phyloP scores from a whole-genome alignment of 2,888 invertebrate species.

The Drosophila histrio region DNA sequence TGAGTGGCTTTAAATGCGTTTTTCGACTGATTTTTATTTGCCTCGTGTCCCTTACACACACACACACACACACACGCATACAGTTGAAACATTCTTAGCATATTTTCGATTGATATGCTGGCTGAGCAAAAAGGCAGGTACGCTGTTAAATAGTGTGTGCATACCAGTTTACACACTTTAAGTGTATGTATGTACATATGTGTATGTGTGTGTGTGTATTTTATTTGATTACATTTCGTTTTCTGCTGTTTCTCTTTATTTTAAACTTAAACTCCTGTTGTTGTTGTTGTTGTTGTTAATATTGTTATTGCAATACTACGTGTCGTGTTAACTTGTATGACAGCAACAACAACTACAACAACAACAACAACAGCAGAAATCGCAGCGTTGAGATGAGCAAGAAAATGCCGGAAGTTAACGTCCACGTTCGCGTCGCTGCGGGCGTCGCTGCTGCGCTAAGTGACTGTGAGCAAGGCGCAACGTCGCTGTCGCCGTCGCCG shows the following conservation, averaged over 20 bases:
- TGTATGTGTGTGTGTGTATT: conserved; percentile 5
- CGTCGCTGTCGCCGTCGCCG: too few relatives aligned
- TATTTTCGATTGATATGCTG: conserved; percentile 62
- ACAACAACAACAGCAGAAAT: conserved; percentile 4
- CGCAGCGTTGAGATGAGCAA: conserved; percentile 57
- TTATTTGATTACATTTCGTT: conserved; percentile 39
- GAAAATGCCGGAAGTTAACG: conserved; percentile 72
- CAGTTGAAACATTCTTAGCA: conserved; percentile 56
- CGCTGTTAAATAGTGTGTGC: conserved; percentile 2
- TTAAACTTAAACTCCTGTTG: conserved; percentile 17
- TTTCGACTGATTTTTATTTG: conserved; percentile 70
- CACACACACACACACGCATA: neutral
- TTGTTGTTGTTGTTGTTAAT: conserved; percentile 30
- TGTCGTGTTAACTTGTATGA: conserved; percentile 48
- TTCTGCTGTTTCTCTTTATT: conserved; percentile 20
- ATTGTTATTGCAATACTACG: conserved; percentile 54
- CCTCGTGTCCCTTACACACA: conserved; percentile 30
- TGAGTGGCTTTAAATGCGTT: conserved; percentile 73
- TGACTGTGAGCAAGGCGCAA: conserved; percentile 14
- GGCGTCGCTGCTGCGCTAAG: conserved; percentile 30
- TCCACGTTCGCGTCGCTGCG: conserved; percentile 26
- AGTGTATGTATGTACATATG: neutral
- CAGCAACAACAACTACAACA: conserved; percentile 18
- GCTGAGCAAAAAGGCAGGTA: conserved; percentile 20
- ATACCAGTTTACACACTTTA: neutral